Base-by-base conservation (phyloP, 2,888 invertebrate species). In the Rhagium mordax region DNA sequence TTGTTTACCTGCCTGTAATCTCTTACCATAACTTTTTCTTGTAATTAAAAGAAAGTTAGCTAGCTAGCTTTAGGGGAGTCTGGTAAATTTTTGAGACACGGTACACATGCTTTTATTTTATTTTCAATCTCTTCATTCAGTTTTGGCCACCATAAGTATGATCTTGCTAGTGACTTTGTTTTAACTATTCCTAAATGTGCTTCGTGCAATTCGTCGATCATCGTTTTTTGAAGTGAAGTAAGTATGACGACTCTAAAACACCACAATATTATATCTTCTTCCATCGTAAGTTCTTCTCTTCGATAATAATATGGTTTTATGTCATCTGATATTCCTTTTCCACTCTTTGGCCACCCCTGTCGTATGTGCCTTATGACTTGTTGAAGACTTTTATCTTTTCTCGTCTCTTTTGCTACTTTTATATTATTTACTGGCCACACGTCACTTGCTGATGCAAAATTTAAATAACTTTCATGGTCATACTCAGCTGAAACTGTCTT, bases 1-100 rank as follows among this genome's bases (percentile, higher is more conserved):
- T 72, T 16, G 21, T 62, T 48, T 70, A 67, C 10, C 20, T 72
- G 21, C 1, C 29, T 59, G 41, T 74, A 74, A 53, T 76, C 76
- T 70, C 53, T 55, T 33, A 76, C 70, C 8, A 33, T 33, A 7
- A 33, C 29, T 33, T 33, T 33, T 7, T 33, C 29, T 33, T 33
- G 29, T 33, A 33, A 5, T 6, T 33, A 1, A 7, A 33, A 33
- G 1, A 8, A 8, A 1, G 29, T 33, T 4, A 33, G 8, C 8
- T 6, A 8, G n/a, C n/a, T n/a, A 33, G 29, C 8, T 33, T 33
- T 33, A 7, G 29, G 29, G 4, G 29, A 8, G 29, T 33, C 6
- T 33, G 29, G 29, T 33, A 33, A 33, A 7, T 33, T 33, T 33
- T 33, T 33, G 8, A 33, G 29, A 33, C 8, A 3, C 4, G 29